These are phyloP conservation scores for Gymnogyps californianus DNA, from an alignment of 2,113 vertebrate genomes.

Conservation along the genomic window DNA sequence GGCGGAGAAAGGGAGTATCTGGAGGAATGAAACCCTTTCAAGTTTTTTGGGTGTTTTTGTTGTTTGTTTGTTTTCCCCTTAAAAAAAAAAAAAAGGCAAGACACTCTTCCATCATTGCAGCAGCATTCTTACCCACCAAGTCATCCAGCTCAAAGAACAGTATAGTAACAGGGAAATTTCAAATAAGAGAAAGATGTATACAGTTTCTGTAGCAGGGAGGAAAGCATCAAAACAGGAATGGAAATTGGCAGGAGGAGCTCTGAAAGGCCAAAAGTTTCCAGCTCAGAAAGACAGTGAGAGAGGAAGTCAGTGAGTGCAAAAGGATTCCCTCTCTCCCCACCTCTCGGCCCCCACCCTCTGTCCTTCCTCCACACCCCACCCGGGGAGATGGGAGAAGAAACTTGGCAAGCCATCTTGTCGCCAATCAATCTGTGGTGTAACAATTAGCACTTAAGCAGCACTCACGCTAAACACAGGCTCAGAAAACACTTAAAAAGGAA, in stretches of 20 bases:
- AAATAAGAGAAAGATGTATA: not conserved
- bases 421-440: conserved; percentile 87
- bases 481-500: conserved; percentile 71
- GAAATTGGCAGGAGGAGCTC: not conserved
- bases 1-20: not conserved
- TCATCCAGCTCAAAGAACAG: not conserved
- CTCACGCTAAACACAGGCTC: conserved; percentile 74
- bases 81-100: not conserved
- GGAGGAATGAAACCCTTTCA: not conserved
- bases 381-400: conserved; percentile 63
- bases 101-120: not conserved
- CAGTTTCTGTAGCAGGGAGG: not conserved
- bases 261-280: conserved; percentile 4
- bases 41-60: not conserved
- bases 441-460: conserved; percentile 83
- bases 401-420: conserved; percentile 80
- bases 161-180: not conserved
- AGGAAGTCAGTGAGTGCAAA: conserved; percentile 45
- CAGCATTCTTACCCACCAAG: not conserved
- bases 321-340: conserved; percentile 70
- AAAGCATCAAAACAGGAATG: not conserved
- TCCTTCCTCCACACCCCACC: conserved; percentile 33
- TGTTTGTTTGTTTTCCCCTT: not conserved
- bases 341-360: not conserved
- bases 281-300: not conserved